These are phyloP conservation scores for Hypomecis punctinalis DNA, from an alignment of 2,888 invertebrate genomes.

Conservation along the genomic window DNA sequence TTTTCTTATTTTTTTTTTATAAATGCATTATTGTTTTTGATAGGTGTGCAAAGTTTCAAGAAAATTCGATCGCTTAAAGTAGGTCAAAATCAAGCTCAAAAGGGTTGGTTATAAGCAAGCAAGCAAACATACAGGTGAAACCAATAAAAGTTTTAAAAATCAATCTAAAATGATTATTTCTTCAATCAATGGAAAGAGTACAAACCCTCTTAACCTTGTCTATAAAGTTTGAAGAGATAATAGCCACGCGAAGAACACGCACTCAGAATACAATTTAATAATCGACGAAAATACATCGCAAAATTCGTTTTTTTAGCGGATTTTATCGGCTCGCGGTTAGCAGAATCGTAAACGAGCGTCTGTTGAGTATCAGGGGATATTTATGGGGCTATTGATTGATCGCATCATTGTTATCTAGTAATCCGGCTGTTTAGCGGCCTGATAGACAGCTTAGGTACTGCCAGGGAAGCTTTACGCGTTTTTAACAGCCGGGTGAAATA, in stretches of 20 bases:
- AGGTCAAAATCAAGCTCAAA: too few species aligned
- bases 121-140: too few species aligned
- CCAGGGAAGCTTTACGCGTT: constrained; percentile 58
- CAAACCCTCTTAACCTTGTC: constrained; percentile 6
- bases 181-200: constrained; percentile 1
- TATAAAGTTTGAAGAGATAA: constrained; percentile 27
- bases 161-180: too few species aligned
- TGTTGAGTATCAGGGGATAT: constrained; percentile 74
- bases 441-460: constrained; percentile 39
- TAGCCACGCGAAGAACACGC: constrained; percentile 31
- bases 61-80: too few species aligned
- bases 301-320: constrained; percentile 64
- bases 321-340: constrained; percentile 65
- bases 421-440: constrained; percentile 29
- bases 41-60: too few species aligned
- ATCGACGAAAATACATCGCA: constrained; percentile 50
- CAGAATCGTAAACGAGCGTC: constrained; percentile 68
- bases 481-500: constrained; percentile 70
- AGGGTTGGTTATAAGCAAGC: too few species aligned
- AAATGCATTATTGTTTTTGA: too few species aligned
- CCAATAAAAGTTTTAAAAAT: too few species aligned
- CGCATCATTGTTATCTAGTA: constrained; percentile 66
- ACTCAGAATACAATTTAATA: constrained; percentile 40
- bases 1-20: too few species aligned
- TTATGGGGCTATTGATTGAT: constrained; percentile 75